Percentiles rank a stretch among this genome's conserved stretches.
These are phyloP conservation scores for Drosophila varians DNA, from an alignment of 1,140 invertebrate genomes.

Conservation along the genomic window DNA sequence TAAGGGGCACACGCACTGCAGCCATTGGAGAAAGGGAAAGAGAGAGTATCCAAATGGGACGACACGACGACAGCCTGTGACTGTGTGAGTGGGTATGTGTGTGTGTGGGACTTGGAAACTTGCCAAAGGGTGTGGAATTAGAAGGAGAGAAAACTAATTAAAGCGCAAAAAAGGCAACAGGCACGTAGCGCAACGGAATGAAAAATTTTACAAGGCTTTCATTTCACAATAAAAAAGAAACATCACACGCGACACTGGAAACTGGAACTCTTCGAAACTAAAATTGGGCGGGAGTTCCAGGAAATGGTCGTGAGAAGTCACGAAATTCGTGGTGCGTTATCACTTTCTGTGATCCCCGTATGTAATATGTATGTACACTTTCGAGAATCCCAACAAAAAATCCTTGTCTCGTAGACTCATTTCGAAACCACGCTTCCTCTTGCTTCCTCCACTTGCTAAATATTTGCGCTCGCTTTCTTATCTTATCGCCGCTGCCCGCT, in stretches of 20 bases:
- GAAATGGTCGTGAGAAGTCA: constrained; percentile 25
- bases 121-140: constrained; percentile 69
- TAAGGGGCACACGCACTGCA: constrained; percentile 43
- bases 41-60: constrained; percentile 17
- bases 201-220: constrained; percentile 34
- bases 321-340: constrained; percentile 42
- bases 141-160: constrained; percentile 27
- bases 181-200: constrained; percentile 17
- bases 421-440: constrained; percentile 37
- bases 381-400: constrained; percentile 42
- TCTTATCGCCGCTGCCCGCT: constrained; percentile 52
- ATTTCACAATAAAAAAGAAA: neutral
- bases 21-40: neutral
- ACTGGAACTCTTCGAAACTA: constrained; percentile 11
- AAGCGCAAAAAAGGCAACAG: constrained; percentile 15
- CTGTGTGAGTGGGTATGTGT: constrained; percentile 6
- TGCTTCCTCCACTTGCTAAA: constrained; percentile 46
- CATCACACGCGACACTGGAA: constrained; percentile 9
- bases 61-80: constrained; percentile 9
- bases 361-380: neutral
- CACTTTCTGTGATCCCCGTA: constrained; percentile 22
- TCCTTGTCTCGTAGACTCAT: constrained; percentile 24
- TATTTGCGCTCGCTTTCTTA: constrained; percentile 49
- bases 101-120: constrained; percentile 54
- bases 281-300: constrained; percentile 10